Base-by-base conservation (phyloP, 2,797 vertebrate species). In the Columba guinea region DNA sequence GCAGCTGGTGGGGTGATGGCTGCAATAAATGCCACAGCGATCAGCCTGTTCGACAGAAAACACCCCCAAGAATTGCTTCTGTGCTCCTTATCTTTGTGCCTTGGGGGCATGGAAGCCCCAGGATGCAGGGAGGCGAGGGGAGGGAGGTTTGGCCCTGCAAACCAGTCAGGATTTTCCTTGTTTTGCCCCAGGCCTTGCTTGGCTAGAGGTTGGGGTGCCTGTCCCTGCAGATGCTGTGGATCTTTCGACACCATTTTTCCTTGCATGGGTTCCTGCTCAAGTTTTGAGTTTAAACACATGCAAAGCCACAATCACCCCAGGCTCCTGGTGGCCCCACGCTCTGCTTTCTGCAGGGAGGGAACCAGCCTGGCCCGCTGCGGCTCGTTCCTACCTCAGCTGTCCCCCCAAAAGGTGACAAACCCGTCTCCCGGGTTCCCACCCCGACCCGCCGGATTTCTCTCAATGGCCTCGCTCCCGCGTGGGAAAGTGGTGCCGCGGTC, bases 381-480 rank as follows among this genome's bases (percentile, higher is more conserved):
- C 0, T 20, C 30, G 12, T 5, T 41, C 14, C 2, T 44, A 26
- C 41, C 27, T 15, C 30, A 10, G 12, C 34, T 3, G 16, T 1
- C 11, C 28, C 28, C 5, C 6, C 18, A 20, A 20, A 46, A 20
- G 19, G 26, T 7, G 4, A 9, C 60, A 22, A 4, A 4, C 26
- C 30, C 23, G 7, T 15, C 21, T 20, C 19, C 51, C 7, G 3
- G 8, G 10, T 1, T 49, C 1, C 5, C 18, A 0, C 27, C 35
- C 5, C 34, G 1, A 1, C 10, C n/a, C 5, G 32, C 2, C 3
- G 3, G 16, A 1, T 13, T 7, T 7, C n/a, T 15, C 4, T 9
- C 75, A 21, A 49, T 17, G 41, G 27, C 22, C 23, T 1, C 15
- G 32, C 2, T 10, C 37, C 11, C 5, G n/a, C 84, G 39, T 53